phyloP scores from a whole-genome alignment of 2,797 vertebrate genomes.

The Ptychadena robeensis region DNA sequence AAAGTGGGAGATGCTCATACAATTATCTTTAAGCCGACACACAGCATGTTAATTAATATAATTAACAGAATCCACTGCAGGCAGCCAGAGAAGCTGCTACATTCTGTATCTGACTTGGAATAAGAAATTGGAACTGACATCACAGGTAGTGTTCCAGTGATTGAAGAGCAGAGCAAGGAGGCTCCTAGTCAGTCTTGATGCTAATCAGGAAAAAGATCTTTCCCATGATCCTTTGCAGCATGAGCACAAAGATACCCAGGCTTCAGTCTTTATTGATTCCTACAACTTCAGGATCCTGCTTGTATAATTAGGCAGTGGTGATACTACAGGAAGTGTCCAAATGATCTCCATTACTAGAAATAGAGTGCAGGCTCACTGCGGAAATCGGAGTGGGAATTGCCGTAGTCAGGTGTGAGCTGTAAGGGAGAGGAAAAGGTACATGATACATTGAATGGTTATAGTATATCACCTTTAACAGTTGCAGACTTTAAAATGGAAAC shows the following conservation, averaged over 20 bases:
- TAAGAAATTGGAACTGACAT: neutral
- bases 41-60: slow-evolving; percentile 55
- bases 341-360: slow-evolving; percentile 80
- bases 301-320: slow-evolving; percentile 34
- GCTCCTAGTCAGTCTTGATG: neutral
- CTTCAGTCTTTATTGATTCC: neutral
- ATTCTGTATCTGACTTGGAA: neutral
- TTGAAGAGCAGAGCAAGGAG: neutral
- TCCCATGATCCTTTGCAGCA: slow-evolving; percentile 38
- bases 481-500: neutral
- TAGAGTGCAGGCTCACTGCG: slow-evolving; percentile 95
- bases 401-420: slow-evolving; percentile 91
- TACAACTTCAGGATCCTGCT: neutral
- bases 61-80: slow-evolving; percentile 29
- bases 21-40: neutral
- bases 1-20: neutral
- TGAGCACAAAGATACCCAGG: neutral
- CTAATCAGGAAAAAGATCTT: neutral
- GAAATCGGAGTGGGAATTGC: slow-evolving; percentile 88
- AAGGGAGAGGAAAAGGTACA: slow-evolving; percentile 52
- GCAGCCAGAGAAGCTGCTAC: slow-evolving; percentile 4
- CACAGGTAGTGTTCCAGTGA: neutral
- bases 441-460: neutral
- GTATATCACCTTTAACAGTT: neutral
- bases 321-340: neutral